Conservation (phyloP, 1,140 invertebrate species). For the Drosophila orena region DNA sequence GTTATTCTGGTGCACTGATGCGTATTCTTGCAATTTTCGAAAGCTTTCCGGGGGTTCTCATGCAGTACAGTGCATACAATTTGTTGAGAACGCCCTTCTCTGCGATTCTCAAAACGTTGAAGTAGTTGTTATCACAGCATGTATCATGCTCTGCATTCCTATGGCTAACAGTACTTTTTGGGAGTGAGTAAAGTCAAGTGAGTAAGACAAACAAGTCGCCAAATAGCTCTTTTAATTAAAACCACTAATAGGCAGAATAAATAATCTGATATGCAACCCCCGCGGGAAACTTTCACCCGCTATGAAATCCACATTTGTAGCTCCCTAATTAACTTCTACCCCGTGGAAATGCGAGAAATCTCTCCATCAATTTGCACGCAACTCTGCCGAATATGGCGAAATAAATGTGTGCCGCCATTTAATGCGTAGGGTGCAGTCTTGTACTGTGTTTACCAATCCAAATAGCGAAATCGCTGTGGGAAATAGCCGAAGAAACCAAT, state of each 20-base stretch:
- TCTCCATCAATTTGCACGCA: slow-evolving; percentile 42
- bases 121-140: too few relatives aligned
- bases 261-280: slow-evolving; percentile 20
- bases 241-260: neutral
- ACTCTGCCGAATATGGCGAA: slow-evolving; percentile 28
- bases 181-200: neutral
- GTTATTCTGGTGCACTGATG: neutral
- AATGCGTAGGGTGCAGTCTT: slow-evolving; percentile 37
- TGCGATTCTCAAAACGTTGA: neutral
- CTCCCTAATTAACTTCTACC: slow-evolving; percentile 37
- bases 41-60: neutral
- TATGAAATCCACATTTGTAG: slow-evolving; percentile 7
- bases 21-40: neutral
- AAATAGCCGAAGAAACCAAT: slow-evolving; percentile 27
- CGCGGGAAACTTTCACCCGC: slow-evolving; percentile 32
- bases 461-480: slow-evolving; percentile 35
- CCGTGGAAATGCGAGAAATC: slow-evolving; percentile 29
- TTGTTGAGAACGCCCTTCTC: neutral
- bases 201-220: neutral
- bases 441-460: slow-evolving; percentile 24
- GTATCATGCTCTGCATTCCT: too few relatives aligned
- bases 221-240: slow-evolving; percentile 22
- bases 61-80: neutral
- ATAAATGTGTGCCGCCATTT: slow-evolving; percentile 28
- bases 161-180: too few relatives aligned